Evolutionary conservation across 1,140 invertebrate species (phyloP), one percentile per base, ranked within the genome.

Genomic region (Drosophila tani): DNA sequence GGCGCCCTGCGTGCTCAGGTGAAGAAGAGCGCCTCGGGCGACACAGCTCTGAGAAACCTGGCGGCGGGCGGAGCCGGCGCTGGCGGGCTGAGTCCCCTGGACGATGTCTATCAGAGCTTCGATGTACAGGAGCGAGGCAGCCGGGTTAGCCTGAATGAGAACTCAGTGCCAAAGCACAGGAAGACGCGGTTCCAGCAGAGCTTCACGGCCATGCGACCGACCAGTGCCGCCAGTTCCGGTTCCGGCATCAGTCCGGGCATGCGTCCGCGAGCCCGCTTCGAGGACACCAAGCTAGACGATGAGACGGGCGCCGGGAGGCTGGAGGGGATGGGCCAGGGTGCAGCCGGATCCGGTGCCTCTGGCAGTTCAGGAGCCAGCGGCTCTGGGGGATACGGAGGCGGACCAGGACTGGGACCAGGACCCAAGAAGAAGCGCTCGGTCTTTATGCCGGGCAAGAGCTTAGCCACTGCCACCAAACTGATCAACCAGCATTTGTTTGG

Each of bases 131-230:
- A 95, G 81, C 93, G 94, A 35, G 94, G 95, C 29, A 95, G 95
- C 81, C 94, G 95, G 57, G 94, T 94, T 24, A 95, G 94, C 83
- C 92, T 96, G 24, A 95, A 96, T 82, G 95, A 96, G 81, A 94
- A 95, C 45, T 94, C 95, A 38, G 92, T 96, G 91, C 96, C 96
- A 69, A 97, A 97, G 93, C 96, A 97, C 91, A 95, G 96, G 77
- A 97, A 97, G 94, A 97, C 97, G 75, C 95, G 97, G 76, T 97
- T 97, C 93, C 96, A 97, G 94, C 96, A 97, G 94, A 93, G 92
- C 49, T 92, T 92, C 80, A 87, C 87, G 3, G 68, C 79, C 47
- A 70, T 88, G 53, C 81, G 82, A 5, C 77, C 80, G 17, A 79
- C 35, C 38, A 68, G 46, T 53, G 66, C 43, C 15, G 47, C 70